phyloP scores from a whole-genome alignment of 2,888 invertebrate genomes.

The Clostera curtula region DNA sequence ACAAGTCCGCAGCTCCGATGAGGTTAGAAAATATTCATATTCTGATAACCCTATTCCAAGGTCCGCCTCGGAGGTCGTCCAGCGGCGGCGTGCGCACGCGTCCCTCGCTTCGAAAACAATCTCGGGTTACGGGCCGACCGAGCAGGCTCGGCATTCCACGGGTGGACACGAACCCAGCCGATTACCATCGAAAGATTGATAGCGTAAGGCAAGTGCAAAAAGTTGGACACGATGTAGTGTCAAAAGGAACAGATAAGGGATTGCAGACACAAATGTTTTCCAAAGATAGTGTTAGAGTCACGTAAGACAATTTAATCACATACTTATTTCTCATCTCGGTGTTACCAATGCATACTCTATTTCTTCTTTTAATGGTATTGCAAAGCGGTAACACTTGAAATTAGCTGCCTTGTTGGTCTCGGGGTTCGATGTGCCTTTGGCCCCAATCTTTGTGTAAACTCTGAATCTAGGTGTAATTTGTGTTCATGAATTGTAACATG shows the following conservation, averaged over 20 bases:
- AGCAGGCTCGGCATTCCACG: conserved; percentile 24
- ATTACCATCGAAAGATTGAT: conserved; percentile 26
- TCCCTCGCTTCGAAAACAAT: conserved; percentile 54
- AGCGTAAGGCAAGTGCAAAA: conserved; percentile 17
- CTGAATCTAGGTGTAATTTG: too few species aligned
- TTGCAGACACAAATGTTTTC: conserved; percentile 1
- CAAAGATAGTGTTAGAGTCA: not conserved
- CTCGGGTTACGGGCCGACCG: conserved; percentile 47
- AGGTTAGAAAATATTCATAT: too few species aligned
- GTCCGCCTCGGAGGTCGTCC: conserved; percentile 60
- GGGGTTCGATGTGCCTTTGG: too few species aligned
- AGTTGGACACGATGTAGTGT: conserved; percentile 11
- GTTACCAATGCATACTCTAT: too few species aligned
- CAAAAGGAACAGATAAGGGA: conserved; percentile 4
- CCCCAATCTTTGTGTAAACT: too few species aligned
- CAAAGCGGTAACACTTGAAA: too few species aligned
- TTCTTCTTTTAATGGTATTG: too few species aligned
- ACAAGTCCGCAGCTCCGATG: too few species aligned
- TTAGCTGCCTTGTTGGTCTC: too few species aligned
- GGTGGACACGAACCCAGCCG: conserved; percentile 25
- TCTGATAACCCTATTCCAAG: conserved; percentile 42
- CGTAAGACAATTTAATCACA: too few species aligned
- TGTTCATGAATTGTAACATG: too few species aligned
- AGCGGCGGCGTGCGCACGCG: conserved; percentile 45
- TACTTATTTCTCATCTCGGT: too few species aligned